Percentiles rank a stretch among this genome's conserved stretches.
Evolutionary conservation across 2,797 vertebrate genomes (phyloP).

Genomic region (Enteromius mattozi): DNA sequence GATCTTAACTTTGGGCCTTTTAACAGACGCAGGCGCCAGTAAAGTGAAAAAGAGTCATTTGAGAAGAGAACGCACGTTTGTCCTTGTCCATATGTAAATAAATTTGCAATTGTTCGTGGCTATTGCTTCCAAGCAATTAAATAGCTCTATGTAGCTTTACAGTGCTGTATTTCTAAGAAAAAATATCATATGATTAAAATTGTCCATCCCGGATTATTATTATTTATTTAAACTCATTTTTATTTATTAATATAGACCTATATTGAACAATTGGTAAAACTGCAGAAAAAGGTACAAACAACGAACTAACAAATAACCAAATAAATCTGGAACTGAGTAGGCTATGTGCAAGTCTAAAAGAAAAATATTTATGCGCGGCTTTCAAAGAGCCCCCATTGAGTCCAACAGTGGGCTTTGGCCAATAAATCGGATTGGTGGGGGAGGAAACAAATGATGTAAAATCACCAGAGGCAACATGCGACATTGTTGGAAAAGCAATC

Average conservation of each 20-base stretch:
- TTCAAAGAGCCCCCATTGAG: conserved; percentile 59
- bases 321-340: not conserved
- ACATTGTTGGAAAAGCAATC: conserved; percentile 57
- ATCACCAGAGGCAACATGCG: conserved; percentile 78
- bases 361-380: conserved; percentile 6
- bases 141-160: too few relatives aligned
- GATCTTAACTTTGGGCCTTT: not conserved
- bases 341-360: not conserved
- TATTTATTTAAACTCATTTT: not conserved
- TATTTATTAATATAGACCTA: not conserved
- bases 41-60: not conserved
- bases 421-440: conserved; percentile 75
- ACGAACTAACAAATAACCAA: not conserved
- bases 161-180: not conserved
- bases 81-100: conserved; percentile 33
- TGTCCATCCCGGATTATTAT: too few relatives aligned
- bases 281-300: not conserved
- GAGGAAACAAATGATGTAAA: conserved; percentile 79
- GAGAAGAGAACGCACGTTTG: conserved; percentile 12
- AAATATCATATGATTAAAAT: too few relatives aligned
- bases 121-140: not conserved
- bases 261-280: not conserved
- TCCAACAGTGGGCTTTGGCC: conserved; percentile 64
- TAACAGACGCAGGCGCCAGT: not conserved
- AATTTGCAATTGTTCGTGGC: not conserved